phyloP scores from a whole-genome alignment of 2,797 vertebrate genomes.

The Graptemys geographica region DNA sequence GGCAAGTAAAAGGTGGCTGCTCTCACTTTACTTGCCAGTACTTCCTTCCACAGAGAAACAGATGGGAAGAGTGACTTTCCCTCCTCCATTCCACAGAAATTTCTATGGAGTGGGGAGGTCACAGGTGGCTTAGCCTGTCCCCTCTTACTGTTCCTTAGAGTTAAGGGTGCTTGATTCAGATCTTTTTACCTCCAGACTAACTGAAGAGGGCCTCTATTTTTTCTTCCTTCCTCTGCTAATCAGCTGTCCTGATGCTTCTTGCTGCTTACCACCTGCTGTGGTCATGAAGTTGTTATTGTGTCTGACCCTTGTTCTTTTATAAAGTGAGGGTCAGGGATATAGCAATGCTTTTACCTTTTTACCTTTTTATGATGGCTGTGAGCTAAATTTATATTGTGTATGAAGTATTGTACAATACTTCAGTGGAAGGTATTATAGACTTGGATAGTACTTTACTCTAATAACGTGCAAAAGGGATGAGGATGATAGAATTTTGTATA shows the following conservation, averaged over 20 bases:
- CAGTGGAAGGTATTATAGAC: neutral
- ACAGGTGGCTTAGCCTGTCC: neutral
- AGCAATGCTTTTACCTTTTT: neutral
- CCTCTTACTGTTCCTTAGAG: neutral
- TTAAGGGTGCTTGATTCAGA: neutral
- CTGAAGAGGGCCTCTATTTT: neutral
- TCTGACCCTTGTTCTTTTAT: neutral
- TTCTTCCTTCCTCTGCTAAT: neutral
- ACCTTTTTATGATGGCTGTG: neutral
- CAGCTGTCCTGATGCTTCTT: neutral
- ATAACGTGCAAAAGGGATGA: neutral
- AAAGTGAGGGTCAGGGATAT: neutral
- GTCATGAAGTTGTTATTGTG: neutral
- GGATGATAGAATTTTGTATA: fast-evolving
- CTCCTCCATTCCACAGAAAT: neutral
- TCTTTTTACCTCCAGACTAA: neutral
- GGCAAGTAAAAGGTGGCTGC: neutral
- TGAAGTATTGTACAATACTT: neutral
- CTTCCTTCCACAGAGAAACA: neutral
- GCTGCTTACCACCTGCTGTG: neutral
- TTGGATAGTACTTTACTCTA: neutral
- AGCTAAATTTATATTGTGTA: neutral
- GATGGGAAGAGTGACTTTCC: neutral
- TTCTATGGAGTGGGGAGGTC: neutral
- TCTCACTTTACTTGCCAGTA: neutral